Conservation (phyloP, 1,140 invertebrate species). For the Thereuonema tuberculata region DNA sequence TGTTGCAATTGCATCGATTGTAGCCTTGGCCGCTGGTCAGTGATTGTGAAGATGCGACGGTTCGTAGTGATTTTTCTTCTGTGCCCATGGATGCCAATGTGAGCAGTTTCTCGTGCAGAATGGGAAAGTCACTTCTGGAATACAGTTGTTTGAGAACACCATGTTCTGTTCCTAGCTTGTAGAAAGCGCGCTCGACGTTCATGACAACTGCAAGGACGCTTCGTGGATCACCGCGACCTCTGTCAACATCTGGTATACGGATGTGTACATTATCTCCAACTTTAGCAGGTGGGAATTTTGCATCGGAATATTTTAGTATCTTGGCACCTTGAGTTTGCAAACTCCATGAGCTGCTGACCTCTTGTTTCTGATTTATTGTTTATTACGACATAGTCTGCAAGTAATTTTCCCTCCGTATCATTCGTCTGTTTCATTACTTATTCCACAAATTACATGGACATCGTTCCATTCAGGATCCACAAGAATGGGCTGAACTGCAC, state of each 20-base stretch:
- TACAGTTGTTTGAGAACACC: conserved; percentile 3
- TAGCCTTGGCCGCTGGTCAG: conserved; percentile 1
- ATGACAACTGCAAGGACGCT: conserved; percentile 12
- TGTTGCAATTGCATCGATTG: neutral
- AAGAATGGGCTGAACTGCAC: conserved; percentile 5
- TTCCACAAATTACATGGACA: conserved; percentile 2
- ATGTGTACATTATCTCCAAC: conserved; percentile 9
- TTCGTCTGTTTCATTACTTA: conserved; percentile 3
- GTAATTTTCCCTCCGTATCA: conserved; percentile 11
- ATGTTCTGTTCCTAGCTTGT: conserved; percentile 12
- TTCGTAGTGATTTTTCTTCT: neutral
- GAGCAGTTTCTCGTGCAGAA: neutral
- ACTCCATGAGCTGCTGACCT: conserved; percentile 4
- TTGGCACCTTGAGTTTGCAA: conserved; percentile 11
- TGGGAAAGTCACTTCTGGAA: neutral
- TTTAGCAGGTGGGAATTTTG: conserved; percentile 11
- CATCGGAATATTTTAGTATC: conserved; percentile 13
- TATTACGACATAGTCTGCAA: conserved; percentile 12
- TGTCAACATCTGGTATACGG: conserved; percentile 11
- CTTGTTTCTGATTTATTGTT: conserved; percentile 12
- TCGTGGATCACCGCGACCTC: conserved; percentile 7
- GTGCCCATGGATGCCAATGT: neutral
- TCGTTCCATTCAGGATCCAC: neutral
- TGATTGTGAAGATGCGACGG: neutral
- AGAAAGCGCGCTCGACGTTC: conserved; percentile 11